Base-by-base conservation (phyloP, 2,797 vertebrate species). In the Catamblyrhynchus diadema region DNA sequence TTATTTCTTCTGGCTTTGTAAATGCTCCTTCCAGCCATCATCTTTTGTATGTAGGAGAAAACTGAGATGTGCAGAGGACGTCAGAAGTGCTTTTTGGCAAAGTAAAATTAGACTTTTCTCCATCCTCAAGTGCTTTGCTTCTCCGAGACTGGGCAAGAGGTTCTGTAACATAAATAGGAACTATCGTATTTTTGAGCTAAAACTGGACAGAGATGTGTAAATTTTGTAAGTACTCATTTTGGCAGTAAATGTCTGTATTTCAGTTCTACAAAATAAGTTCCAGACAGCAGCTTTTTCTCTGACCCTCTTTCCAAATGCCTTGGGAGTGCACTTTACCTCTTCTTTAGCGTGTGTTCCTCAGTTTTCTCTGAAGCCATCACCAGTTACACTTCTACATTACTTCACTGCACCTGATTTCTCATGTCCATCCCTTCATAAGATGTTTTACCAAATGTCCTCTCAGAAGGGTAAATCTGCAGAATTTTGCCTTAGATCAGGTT, bases 121-220 rank as follows among this genome's bases (percentile, higher is more conserved):
- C 42, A 8, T 92, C 93, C 88, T 62, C 17, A 22, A 94, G 60
- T 79, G 70, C 82, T 79, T 54, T 18, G 2, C n/a, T 60, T 77
- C 30, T 60, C 54, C 44, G 56, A 86, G 80, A 37, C 60, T 80
- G 20, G n/a, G 60, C 62, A 65, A 92, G 88, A 90, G 74, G 80
- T 83, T 96, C 86, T 78, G 89, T 56, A 72, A 60, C 90, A 73
- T 89, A 94, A 95, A 97, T 94, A 95, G 94, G 96, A 96, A 51
- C 95, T 39, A 42, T 84, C 32, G 6, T 88, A 86, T 87, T 95
- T 95, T 96, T 91, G 92, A 97, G 94, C 95, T 96, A 95, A 95
- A 97, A 86, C 88, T 74, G 89, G 97, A 93, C 93, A 92, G 97
- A 95, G 96, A 90, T 74, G 94, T 95, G 91, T 96, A 96, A 93